Evolutionary conservation across 1,140 invertebrate genomes (phyloP).

Genomic region (Bombus consobrinus): DNA sequence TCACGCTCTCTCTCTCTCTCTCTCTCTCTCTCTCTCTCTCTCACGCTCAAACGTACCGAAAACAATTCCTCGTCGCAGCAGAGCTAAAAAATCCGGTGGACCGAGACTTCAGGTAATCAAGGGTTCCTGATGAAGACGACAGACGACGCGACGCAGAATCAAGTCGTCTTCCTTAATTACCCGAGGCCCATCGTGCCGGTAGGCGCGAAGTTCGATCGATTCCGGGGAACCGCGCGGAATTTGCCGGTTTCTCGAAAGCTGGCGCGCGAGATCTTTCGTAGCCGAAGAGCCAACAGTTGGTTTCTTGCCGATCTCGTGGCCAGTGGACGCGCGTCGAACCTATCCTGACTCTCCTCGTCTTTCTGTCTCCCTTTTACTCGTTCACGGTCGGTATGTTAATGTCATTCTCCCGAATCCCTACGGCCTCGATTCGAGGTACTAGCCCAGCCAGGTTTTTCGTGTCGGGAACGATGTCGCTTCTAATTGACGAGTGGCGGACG

Average conservation of each 20-base stretch:
- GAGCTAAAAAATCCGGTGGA: not conserved
- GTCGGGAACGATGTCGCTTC: conserved; percentile 71
- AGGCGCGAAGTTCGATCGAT: conserved; percentile 70
- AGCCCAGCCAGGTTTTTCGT: conserved; percentile 75
- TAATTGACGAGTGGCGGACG: conserved; percentile 78
- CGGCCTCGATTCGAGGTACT: conserved; percentile 72
- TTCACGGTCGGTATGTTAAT: conserved; percentile 76
- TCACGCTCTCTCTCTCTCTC: not conserved
- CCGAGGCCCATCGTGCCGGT: conserved; percentile 40
- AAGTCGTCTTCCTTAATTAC: conserved; percentile 64
- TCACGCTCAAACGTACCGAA: not conserved
- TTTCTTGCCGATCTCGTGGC: conserved; percentile 65
- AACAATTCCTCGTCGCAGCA: not conserved
- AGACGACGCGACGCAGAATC: conserved; percentile 38
- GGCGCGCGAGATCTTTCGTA: not conserved
- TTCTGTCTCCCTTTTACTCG: conserved; percentile 33
- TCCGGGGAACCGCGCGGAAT: conserved; percentile 68
- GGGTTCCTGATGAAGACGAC: conserved; percentile 52
- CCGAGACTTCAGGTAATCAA: conserved; percentile 7
- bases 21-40: not conserved
- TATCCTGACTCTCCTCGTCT: not conserved
- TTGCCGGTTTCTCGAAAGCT: conserved; percentile 69
- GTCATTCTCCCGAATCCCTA: conserved; percentile 75
- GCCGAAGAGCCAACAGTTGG: not conserved
- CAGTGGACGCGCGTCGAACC: not conserved